These are phyloP conservation scores for Lepus timidus DNA, from an alignment of 2,113 vertebrate species.

Conservation along the genomic window DNA sequence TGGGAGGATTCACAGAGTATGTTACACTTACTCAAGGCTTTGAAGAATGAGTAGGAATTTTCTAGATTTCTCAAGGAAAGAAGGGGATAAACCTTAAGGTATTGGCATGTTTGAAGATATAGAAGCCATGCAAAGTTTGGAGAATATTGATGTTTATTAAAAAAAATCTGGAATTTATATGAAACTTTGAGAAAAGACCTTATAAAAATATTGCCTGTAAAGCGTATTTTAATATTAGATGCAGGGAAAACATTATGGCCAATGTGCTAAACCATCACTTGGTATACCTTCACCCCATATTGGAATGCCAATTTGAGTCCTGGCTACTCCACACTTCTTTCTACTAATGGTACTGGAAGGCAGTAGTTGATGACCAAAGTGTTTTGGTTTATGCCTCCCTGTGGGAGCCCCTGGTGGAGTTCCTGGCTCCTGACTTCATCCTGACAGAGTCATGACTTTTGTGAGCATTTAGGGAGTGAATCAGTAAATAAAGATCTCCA, in stretches of 20 bases:
- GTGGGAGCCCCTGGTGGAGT: too few relatives aligned
- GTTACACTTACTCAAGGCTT: background rate
- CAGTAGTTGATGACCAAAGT: too few relatives aligned
- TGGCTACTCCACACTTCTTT: too few relatives aligned
- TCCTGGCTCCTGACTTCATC: too few relatives aligned
- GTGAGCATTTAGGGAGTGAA: too few relatives aligned
- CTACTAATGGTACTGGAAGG: too few relatives aligned
- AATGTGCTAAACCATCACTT: too few relatives aligned
- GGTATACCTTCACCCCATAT: too few relatives aligned
- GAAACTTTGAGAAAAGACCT: background rate
- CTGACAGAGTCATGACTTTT: too few relatives aligned
- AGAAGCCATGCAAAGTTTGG: background rate
- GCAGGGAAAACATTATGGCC: background rate
- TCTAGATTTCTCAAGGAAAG: background rate
- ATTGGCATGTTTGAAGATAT: background rate
- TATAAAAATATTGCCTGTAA: background rate
- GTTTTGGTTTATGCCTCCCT: too few relatives aligned
- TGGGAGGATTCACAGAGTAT: background rate
- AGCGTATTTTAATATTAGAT: background rate
- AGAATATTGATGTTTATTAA: background rate
- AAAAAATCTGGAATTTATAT: background rate
- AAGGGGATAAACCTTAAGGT: background rate
- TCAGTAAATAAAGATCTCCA: too few relatives aligned
- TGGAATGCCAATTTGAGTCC: too few relatives aligned
- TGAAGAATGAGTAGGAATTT: slow-evolving; percentile 15